phyloP scores from a whole-genome alignment of 2,113 vertebrate genomes.

The Colistium nudipinnis region DNA sequence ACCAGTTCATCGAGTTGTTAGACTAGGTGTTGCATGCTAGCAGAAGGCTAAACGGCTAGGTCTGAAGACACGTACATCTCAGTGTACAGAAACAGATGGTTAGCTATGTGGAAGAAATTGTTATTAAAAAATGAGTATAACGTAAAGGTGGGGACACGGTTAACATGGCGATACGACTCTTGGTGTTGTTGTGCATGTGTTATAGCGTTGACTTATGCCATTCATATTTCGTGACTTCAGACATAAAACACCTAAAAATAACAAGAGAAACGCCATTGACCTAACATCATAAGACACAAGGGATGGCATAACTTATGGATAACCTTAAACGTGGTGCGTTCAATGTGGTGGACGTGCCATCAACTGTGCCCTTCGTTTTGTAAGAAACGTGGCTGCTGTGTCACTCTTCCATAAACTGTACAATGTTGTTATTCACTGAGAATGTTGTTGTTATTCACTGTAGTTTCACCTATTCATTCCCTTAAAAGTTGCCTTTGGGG shows the following conservation, averaged over 20 bases:
- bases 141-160: rapidly evolving
- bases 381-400: background rate
- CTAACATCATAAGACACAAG: background rate
- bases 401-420: background rate
- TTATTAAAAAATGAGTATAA: background rate
- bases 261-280: background rate
- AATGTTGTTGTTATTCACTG: too few species aligned
- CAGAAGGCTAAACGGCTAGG: constrained; percentile 69
- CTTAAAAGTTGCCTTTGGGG: too few species aligned
- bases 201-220: background rate
- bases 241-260: constrained; percentile 1
- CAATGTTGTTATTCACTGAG: too few species aligned
- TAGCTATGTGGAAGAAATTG: background rate
- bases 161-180: rapidly evolving
- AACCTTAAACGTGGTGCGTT: too few species aligned
- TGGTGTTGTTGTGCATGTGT: background rate
- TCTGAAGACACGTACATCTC: constrained; percentile 55
- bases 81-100: constrained; percentile 30
- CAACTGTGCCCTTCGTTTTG: background rate
- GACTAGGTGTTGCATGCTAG: constrained; percentile 56
- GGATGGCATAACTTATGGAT: background rate
- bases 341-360: background rate
- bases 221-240: constrained; percentile 2
- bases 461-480: too few species aligned
- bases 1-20: constrained; percentile 71